Conservation (phyloP, 1,140 invertebrate species). For the Cherax destructor region DNA sequence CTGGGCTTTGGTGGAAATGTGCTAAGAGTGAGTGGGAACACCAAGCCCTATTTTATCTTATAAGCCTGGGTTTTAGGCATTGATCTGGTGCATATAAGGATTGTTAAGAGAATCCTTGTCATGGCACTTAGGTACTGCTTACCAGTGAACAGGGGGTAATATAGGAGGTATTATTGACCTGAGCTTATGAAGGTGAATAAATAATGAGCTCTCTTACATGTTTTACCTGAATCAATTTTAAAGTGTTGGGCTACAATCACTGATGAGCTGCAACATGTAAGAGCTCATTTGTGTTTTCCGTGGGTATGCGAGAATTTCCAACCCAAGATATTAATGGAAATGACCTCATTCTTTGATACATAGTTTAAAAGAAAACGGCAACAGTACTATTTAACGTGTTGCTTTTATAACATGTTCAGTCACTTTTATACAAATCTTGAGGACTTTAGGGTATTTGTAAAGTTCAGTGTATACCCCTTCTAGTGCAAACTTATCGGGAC, state of each 20-base stretch:
- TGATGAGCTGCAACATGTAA: neutral
- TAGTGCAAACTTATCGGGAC: constrained; percentile 39
- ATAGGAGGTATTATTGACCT: constrained; percentile 37
- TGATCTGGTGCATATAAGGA: neutral
- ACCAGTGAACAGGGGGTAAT: constrained; percentile 32
- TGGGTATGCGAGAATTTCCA: constrained; percentile 47
- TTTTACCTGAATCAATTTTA: neutral
- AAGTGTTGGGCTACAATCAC: neutral
- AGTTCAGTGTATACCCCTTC: constrained; percentile 26
- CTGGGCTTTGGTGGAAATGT: constrained; percentile 26
- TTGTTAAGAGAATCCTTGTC: neutral
- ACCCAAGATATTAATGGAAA: constrained; percentile 32
- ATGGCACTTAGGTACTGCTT: neutral
- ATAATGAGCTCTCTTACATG: neutral
- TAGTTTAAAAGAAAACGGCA: constrained; percentile 18
- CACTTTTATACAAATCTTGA: constrained; percentile 55
- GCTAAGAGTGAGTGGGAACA: constrained; percentile 5
- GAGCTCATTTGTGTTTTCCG: constrained; percentile 52
- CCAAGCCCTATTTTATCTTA: constrained; percentile 36
- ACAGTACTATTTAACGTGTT: constrained; percentile 44
- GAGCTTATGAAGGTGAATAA: neutral
- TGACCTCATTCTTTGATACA: constrained; percentile 45
- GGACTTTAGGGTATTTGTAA: constrained; percentile 49
- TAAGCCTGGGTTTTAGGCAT: constrained; percentile 28
- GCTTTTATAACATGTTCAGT: constrained; percentile 57